Evolutionary conservation across 1,140 invertebrate genomes (phyloP), one percentile per base, ranked within the genome.

Genomic region (Prorops nasuta): DNA sequence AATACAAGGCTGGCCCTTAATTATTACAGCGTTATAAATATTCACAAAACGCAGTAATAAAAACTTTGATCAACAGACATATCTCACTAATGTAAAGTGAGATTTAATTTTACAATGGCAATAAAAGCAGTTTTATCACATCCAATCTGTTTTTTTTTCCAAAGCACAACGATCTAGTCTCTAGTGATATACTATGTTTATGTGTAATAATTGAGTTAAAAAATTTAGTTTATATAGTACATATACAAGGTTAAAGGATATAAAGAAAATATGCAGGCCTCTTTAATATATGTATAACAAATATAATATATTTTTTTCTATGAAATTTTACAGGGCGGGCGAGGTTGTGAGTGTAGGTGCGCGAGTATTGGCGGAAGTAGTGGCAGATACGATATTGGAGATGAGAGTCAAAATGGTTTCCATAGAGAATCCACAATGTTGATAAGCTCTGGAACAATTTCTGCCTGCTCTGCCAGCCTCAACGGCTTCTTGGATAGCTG

Each of bases 401-500:
- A 75, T 34, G 0, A 76, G 15, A 0, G 68, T 56, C 2, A 76
- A 19, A 36, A 75, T 60, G 0, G 68, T 69, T 24, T 77, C 75
- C 51, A 73, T 54, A 4, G 75, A 76, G 12, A 77, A 72, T 3
- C 67, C 67, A 20, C 76, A 78, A 9, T 73, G 66, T 0, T 63
- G 60, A 49, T 78, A 78, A n/a, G 56, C 40, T 22, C 60, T 39
- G 0, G 66, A 50, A 20, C 76, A 77, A 54, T 57, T 71, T 41
- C 69, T 55, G 3, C 66, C 67, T 0, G 34, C 24, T n/a, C 60
- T 55, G 0, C 88, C 90, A 12, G 83, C 79, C 32, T 87, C 82
- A 14, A 90, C 72, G 0, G 89, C 89, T 55, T 89, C 83, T 65
- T 88, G 87, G 19, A 91, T 82, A 1, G 86, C 81, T 0, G 88